A percentile compares a stretch with the other conserved stretches of the same genome.
Evolutionary conservation across 2,888 invertebrate species (phyloP).

Genomic region (Chymomyza procnemis): DNA sequence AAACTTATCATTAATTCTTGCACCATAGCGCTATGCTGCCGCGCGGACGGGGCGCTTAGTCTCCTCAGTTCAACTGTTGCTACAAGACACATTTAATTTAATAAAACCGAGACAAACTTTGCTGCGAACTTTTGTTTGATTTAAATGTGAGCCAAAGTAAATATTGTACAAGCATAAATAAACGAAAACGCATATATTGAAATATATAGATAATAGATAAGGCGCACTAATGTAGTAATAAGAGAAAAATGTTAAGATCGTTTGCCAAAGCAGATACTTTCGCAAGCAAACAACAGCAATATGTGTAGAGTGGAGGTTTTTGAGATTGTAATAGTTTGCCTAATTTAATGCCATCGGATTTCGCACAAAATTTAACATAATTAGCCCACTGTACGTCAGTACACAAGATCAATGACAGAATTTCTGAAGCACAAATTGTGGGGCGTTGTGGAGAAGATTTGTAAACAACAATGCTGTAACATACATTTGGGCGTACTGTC

Average conservation of each 20-base stretch:
- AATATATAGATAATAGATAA: too few species aligned
- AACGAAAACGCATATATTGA: not conserved
- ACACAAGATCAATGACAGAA: conserved; percentile 23
- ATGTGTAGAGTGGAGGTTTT: too few species aligned
- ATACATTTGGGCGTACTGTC: conserved; percentile 53
- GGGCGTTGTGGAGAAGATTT: conserved; percentile 68
- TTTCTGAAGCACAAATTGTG: conserved; percentile 65
- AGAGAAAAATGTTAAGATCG: too few species aligned
- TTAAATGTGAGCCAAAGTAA: conserved; percentile 51
- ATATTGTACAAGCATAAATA: conserved; percentile 53
- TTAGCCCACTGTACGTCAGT: too few species aligned
- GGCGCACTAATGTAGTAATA: too few species aligned
- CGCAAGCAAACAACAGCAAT: too few species aligned
- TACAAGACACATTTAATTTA: not conserved
- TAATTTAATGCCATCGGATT: too few species aligned
- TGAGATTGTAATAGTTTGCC: too few species aligned
- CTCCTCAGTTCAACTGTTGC: conserved; percentile 31
- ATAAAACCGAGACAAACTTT: not conserved
- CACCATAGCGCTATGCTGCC: conserved; percentile 5
- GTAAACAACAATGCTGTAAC: conserved; percentile 71
- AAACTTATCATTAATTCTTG: conserved; percentile 46
- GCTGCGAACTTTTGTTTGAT: conserved; percentile 36
- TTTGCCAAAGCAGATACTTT: too few species aligned
- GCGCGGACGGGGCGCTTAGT: not conserved
- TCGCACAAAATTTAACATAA: too few species aligned